Evolutionary conservation across 2,797 vertebrate species (phyloP), one percentile per base, ranked within the genome.

Genomic region (Aythya fuligula): DNA sequence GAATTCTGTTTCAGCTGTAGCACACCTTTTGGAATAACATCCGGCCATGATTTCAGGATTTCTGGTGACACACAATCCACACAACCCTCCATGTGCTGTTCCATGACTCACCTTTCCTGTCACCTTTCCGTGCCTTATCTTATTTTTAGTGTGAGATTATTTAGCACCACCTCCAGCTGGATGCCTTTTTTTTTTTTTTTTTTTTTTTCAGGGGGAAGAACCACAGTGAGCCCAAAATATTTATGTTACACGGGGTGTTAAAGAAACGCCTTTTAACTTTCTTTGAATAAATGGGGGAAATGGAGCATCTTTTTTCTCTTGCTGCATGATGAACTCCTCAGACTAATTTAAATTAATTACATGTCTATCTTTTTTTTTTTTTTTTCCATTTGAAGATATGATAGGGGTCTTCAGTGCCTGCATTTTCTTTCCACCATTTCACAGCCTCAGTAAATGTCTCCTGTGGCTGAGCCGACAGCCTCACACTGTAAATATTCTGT

Each of bases 21-120:
- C 3, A 4, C 17, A 69, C 14, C 54, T 89, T 93, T 84, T 47
- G 73, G 56, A 81, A 53, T 66, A 89, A 47, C 71, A 83, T 56
- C 45, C 83, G 56, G 13, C 51, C 17, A 14, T 34, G 30, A 85
- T 92, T 89, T 94, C 58, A 85, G 83, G 38, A 69, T 66, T 81
- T 89, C 41, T 86, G 51, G 6, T 56, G 47, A 75, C 60, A 43
- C 5, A 64, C 13, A 71, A 65, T 28, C 41, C 65, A 47, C 38
- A 75, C 58, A 78, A n/a, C 18, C 17, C 25, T 73, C 83, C 32
- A 28, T 32, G 10, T 43, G 27, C 77, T 93, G 39, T 81, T 94
- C 36, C 38, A 34, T 92, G 66, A 67, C 61, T 78, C 88, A 70
- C 19, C 49, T 91, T 96, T 92, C 87, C 65, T 91, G 62, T 92